These are phyloP conservation scores for Lycodopsis pacificus DNA, from an alignment of 2,797 vertebrate species.

Conservation along the genomic window DNA sequence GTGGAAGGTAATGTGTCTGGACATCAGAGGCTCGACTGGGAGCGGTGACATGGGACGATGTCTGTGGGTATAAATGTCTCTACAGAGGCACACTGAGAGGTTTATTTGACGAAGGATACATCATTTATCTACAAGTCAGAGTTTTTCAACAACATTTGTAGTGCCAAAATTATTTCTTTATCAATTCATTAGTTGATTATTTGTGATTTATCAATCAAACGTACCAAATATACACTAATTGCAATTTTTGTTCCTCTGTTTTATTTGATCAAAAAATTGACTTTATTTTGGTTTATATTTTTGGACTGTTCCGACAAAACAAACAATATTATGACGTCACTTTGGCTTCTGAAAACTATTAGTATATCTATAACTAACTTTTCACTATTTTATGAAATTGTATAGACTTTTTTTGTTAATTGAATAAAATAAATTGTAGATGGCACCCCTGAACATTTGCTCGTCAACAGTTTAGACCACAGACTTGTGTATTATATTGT, in stretches of 20 bases:
- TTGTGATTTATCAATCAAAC: not conserved
- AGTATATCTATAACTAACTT: not conserved
- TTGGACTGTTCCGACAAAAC: not conserved
- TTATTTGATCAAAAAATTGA: not conserved
- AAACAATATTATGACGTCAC: not conserved
- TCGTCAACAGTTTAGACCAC: not conserved
- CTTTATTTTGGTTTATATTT: not conserved
- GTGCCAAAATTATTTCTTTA: not conserved
- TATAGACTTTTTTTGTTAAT: not conserved
- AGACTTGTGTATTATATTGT: not conserved
- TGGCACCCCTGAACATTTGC: not conserved
- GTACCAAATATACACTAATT: not conserved
- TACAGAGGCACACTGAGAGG: not conserved
- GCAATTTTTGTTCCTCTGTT: not conserved
- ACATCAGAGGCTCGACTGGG: constrained; percentile 67
- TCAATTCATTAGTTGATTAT: not conserved
- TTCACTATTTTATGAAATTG: not conserved
- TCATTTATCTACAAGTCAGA: not conserved
- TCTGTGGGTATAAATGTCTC: constrained; percentile 24
- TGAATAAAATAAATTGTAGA: not conserved
- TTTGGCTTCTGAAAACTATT: not conserved
- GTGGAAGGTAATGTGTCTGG: constrained; percentile 85
- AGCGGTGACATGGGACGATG: constrained; percentile 61
- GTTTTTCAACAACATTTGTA: not conserved
- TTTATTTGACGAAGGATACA: not conserved